Percentiles rank a stretch among this genome's conserved stretches.
Evolutionary conservation across 2,797 vertebrate species (phyloP).

Genomic region (Phrynocephalus guinanensis): DNA sequence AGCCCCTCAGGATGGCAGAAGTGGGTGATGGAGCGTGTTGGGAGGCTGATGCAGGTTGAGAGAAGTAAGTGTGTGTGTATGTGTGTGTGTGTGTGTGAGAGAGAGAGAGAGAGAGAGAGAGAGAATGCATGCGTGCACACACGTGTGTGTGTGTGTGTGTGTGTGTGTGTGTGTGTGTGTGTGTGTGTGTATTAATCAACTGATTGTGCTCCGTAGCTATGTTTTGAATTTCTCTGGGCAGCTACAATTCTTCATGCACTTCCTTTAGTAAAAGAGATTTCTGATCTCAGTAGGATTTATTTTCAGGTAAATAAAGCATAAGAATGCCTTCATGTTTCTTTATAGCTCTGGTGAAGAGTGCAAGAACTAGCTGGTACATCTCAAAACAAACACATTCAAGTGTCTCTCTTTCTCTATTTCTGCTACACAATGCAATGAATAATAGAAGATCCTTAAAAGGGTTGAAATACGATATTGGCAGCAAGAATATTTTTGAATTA

Average conservation of each 20-base stretch:
- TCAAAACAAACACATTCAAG: background rate
- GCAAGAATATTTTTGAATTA: slow-evolving; percentile 31
- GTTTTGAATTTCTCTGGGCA: too few relatives aligned
- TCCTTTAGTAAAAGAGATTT: background rate
- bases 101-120: too few relatives aligned
- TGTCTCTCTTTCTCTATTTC: background rate
- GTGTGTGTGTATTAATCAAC: too few relatives aligned
- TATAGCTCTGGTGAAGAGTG: background rate
- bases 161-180: too few relatives aligned
- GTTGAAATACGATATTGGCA: background rate
- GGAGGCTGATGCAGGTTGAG: too few relatives aligned
- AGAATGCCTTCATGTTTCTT: background rate
- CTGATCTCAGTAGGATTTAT: background rate
- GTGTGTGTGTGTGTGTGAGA: too few relatives aligned
- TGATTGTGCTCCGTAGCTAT: too few relatives aligned
- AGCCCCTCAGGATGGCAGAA: too few relatives aligned
- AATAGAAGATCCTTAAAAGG: background rate
- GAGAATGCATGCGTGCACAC: too few relatives aligned
- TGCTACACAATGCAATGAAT: background rate
- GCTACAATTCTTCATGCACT: background rate
- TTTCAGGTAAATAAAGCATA: background rate
- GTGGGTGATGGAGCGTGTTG: too few relatives aligned
- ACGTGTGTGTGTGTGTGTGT: too few relatives aligned
- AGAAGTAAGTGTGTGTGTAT: too few relatives aligned
- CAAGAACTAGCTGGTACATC: background rate